Percentiles rank a stretch among this genome's conserved stretches.
Conservation (phyloP, 2,888 invertebrate genomes). For the Hirtodrosophila trivittata region DNA sequence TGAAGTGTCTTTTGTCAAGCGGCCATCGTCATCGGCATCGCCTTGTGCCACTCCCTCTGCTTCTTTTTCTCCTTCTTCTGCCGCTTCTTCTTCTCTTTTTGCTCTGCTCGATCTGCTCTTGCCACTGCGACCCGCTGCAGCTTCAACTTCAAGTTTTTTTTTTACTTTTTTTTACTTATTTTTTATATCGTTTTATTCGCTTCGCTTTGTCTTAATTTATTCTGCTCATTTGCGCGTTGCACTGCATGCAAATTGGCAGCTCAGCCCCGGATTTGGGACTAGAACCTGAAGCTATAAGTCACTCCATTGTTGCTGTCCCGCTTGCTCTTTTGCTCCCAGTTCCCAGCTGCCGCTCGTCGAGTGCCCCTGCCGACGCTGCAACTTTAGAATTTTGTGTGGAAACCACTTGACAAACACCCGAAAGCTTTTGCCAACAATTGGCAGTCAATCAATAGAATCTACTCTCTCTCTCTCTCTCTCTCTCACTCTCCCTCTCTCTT, state of each 20-base stretch:
- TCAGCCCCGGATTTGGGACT: slow-evolving; percentile 1
- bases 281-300: not conserved
- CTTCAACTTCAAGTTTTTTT: slow-evolving; percentile 43
- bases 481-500: slow-evolving; percentile 13
- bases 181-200: slow-evolving; percentile 14
- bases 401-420: slow-evolving; percentile 74
- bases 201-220: slow-evolving; percentile 63
- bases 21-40: slow-evolving; percentile 58
- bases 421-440: slow-evolving; percentile 64
- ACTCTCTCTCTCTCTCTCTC: not conserved
- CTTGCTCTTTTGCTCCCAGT: slow-evolving; percentile 8
- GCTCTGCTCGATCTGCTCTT: slow-evolving; percentile 18
- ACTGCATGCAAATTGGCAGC: slow-evolving; percentile 54
- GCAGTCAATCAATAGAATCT: slow-evolving; percentile 55
- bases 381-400: slow-evolving; percentile 14
- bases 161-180: slow-evolving; percentile 6
- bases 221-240: slow-evolving; percentile 65
- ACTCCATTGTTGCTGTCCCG: slow-evolving; percentile 12
- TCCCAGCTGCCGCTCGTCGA: no score
- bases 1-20: slow-evolving; percentile 75
- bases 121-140: slow-evolving; percentile 31
- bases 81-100: slow-evolving; percentile 3
- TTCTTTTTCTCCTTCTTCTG: slow-evolving; percentile 19
- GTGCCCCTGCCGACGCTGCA: slow-evolving; percentile 8
- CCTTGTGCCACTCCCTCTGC: slow-evolving; percentile 44